A percentile compares a stretch with the other conserved stretches of the same genome.
These are phyloP conservation scores for Geotrypetes seraphini DNA, from an alignment of 2,797 vertebrate genomes.

Conservation along the genomic window DNA sequence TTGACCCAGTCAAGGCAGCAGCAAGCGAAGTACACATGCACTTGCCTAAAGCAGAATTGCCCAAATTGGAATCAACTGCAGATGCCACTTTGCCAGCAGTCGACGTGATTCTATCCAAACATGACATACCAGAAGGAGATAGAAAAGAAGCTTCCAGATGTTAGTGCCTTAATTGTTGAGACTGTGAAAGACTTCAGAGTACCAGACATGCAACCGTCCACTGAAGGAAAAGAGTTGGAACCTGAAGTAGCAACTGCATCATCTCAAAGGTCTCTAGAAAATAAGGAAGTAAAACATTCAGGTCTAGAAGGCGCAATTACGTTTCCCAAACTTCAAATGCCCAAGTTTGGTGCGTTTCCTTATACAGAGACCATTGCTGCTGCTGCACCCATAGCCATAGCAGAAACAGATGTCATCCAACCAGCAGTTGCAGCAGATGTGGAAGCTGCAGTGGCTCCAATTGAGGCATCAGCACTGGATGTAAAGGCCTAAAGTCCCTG, in stretches of 20 bases:
- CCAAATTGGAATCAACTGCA: no score
- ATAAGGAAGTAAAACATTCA: background rate
- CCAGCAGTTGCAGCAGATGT: no score
- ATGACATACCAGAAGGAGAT: no score
- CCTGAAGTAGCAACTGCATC: background rate
- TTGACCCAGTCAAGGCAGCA: background rate
- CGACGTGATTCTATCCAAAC: no score
- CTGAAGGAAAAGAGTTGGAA: background rate
- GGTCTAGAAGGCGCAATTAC: slow-evolving; percentile 9
- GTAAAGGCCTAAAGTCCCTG: background rate
- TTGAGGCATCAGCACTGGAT: background rate
- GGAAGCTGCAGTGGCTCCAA: background rate
- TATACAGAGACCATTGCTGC: slow-evolving; percentile 6
- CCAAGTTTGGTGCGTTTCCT: slow-evolving; percentile 25
- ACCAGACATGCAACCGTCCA: background rate
- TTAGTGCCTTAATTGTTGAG: no score
- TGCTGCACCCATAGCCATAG: background rate
- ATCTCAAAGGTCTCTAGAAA: background rate
- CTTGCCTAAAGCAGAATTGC: background rate
- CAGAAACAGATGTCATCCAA: background rate
- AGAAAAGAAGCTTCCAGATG: no score
- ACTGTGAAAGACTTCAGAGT: no score
- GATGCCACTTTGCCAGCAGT: no score
- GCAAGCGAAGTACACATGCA: background rate
- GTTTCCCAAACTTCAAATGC: slow-evolving; percentile 38